Base-by-base conservation (phyloP, 2,113 vertebrate species). In the Fulica atra region DNA sequence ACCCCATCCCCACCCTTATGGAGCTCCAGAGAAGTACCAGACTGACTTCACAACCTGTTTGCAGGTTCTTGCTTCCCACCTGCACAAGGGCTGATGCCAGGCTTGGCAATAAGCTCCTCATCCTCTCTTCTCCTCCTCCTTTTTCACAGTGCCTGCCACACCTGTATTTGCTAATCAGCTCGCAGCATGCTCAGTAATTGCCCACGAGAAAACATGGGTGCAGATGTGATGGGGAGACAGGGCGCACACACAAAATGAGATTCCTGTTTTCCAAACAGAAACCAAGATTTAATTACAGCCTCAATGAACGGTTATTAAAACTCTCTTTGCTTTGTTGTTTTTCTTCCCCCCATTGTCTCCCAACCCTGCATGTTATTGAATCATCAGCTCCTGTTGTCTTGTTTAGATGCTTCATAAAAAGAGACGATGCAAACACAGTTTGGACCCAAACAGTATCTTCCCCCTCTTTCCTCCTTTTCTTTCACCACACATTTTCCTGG, bases 201-300 rank as follows among this genome's bases (percentile, higher is more conserved):
- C 97, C 97, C 98, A 82, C 15, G 92, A 97, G 96, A 92, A 97
- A 97, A 94, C 97, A 93, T 24, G 95, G 96, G 97, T 97, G 96
- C 97, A 98, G 98, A 97, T 97, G 98, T 79, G 95, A 94, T 83
- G 94, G 94, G 93, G 91, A 93, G 72, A 86, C 0, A 1, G 92
- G 97, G 89, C n/a, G 46, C 95, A 87, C 11, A 36, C 92, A 92
- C 93, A 76, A 98, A 98, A 98, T 98, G 97, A 98, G 98, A 98
- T 98, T 97, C 94, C 97, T 98, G 98, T 98, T 98, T 98, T 97
- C 98, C 97, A 98, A 98, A 98, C 97, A 98, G 96, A 98, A 95
- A 97, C 96, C 60, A 46, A 97, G 97, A 98, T 98, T 98, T 98
- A 98, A 98, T 98, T 98, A 98, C 92, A 96, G 96, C 92, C 94